Conservation (phyloP, 2,797 vertebrate genomes). For the Anabas testudineus region DNA sequence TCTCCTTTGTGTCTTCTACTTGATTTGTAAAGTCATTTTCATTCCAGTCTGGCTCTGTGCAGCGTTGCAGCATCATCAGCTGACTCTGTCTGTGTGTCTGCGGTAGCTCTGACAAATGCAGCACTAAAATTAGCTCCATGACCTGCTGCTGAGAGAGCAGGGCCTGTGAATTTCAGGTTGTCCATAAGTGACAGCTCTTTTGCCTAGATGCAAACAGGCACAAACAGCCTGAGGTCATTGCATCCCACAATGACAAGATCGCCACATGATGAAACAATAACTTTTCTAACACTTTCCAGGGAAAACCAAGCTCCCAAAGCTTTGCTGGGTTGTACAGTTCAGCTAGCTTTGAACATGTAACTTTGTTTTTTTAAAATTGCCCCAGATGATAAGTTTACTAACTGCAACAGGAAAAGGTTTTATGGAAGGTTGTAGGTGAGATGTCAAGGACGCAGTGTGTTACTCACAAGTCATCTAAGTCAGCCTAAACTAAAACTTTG, state of each 20-base stretch:
- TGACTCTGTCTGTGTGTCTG: background rate
- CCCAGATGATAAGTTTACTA: no score
- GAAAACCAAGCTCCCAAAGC: no score
- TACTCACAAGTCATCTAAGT: no score
- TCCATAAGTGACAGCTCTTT: slow-evolving; percentile 14
- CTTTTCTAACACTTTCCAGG: no score
- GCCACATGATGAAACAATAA: no score
- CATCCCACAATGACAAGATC: background rate
- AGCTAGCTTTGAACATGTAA: no score
- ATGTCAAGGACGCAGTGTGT: no score
- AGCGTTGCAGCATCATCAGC: slow-evolving; percentile 32
- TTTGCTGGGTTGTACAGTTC: no score
- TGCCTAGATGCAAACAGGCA: background rate
- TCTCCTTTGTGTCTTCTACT: slow-evolving; percentile 12
- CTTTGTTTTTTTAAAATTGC: no score
- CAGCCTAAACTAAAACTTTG: no score
- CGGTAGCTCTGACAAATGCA: slow-evolving; percentile 33
- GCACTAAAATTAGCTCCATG: slow-evolving; percentile 36
- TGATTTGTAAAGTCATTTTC: slow-evolving; percentile 36
- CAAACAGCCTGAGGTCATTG: background rate
- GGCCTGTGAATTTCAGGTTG: slow-evolving; percentile 23
- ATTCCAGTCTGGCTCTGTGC: slow-evolving; percentile 6
- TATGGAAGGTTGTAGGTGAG: no score
- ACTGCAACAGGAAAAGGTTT: no score
- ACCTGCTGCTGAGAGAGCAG: slow-evolving; percentile 37